Evolutionary conservation across 2,797 vertebrate genomes (phyloP).

Genomic region (Arnoldichthys spilopterus): DNA sequence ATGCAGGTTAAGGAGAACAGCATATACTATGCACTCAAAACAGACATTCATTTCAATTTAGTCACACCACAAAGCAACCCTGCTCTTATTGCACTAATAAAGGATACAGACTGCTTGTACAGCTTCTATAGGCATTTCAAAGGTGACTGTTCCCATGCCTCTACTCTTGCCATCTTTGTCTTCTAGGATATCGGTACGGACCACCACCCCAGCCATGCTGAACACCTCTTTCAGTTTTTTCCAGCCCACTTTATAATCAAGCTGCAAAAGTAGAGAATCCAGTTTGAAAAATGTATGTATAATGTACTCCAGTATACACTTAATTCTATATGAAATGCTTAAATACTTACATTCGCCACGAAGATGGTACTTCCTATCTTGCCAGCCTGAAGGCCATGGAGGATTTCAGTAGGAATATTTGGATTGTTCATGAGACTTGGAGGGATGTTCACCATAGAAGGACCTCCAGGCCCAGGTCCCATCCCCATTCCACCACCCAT

Average conservation of each 20-base stretch:
- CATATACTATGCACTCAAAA: neutral
- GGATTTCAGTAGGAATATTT: constrained; percentile 94
- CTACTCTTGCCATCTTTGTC: constrained; percentile 98
- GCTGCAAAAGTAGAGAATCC: constrained; percentile 69
- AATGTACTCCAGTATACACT: neutral
- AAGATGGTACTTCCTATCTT: constrained; percentile 94
- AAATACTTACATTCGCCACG: constrained; percentile 89
- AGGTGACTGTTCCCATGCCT: constrained; percentile 96
- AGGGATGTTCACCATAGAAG: constrained; percentile 88
- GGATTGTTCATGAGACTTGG: constrained; percentile 95
- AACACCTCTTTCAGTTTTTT: constrained; percentile 99
- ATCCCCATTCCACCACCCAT: constrained; percentile 73
- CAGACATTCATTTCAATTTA: neutral
- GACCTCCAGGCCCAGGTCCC: constrained; percentile 84
- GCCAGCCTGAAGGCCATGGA: constrained; percentile 95
- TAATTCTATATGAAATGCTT: too few relatives aligned
- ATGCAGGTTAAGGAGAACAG: constrained; percentile 74
- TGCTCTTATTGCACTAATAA: constrained; percentile 39
- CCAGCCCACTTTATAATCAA: constrained; percentile 99
- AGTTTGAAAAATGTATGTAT: neutral
- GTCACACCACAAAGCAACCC: neutral
- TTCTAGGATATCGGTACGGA: constrained; percentile 92
- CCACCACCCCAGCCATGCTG: constrained; percentile 91
- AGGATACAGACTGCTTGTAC: constrained; percentile 99
- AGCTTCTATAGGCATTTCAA: constrained; percentile 95